Conservation (phyloP, 2,888 invertebrate genomes). For the Diarsia dahlii region DNA sequence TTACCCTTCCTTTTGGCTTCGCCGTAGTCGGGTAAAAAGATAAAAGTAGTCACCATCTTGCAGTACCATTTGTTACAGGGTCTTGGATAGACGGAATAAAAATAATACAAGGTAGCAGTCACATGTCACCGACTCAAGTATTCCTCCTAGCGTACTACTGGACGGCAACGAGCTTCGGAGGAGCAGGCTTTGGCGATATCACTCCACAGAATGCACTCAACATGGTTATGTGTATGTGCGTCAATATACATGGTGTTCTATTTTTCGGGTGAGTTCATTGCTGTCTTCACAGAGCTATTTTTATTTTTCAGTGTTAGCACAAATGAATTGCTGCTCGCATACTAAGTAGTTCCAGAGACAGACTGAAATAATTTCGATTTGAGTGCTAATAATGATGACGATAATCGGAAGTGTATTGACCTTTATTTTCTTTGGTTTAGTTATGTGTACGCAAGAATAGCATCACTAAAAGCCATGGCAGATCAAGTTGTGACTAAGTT, state of each 20-base stretch:
- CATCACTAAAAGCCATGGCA: slow-evolving; percentile 87
- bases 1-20: too few species aligned
- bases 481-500: slow-evolving; percentile 86
- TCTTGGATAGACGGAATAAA: slow-evolving; percentile 84
- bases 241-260: slow-evolving; percentile 85
- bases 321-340: background rate
- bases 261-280: slow-evolving; percentile 84
- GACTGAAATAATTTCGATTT: slow-evolving; percentile 11
- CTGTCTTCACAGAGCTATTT: background rate
- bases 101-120: slow-evolving; percentile 71
- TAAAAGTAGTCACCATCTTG: background rate
- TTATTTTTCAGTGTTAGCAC: background rate
- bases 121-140: slow-evolving; percentile 80
- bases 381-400: background rate
- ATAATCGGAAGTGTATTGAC: slow-evolving; percentile 1
- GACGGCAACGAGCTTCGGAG: slow-evolving; percentile 86
- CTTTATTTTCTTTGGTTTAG: slow-evolving; percentile 63
- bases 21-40: too few species aligned
- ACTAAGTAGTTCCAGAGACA: background rate
- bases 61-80: slow-evolving; percentile 69
- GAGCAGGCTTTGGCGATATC: slow-evolving; percentile 88
- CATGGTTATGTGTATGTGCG: slow-evolving; percentile 84
- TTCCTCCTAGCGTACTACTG: slow-evolving; percentile 88
- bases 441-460: slow-evolving; percentile 87
- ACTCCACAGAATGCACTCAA: slow-evolving; percentile 83